Conservation (phyloP, 2,797 vertebrate species). For the Trichosurus vulpecula region DNA sequence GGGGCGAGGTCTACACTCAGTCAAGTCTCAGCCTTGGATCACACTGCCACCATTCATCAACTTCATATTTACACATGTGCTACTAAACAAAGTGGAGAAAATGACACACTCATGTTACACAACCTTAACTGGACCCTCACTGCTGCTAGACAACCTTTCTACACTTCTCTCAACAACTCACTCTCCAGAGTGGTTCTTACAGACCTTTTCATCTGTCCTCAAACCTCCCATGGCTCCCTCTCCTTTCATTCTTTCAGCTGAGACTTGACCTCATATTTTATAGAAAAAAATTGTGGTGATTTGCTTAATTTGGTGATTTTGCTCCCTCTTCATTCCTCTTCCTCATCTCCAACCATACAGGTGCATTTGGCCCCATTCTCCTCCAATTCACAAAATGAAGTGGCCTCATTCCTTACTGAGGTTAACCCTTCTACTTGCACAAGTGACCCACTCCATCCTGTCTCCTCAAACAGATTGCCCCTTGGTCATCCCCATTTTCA, state of each 20-base stretch:
- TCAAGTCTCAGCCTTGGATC: no score
- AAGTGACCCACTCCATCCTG: background rate
- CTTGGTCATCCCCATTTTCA: background rate
- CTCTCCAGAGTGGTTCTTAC: background rate
- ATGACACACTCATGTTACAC: background rate
- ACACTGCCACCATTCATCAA: background rate
- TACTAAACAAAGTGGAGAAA: background rate
- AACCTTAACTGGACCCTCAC: background rate
- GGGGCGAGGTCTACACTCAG: no score
- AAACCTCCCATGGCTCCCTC: background rate
- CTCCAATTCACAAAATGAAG: background rate
- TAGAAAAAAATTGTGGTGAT: background rate
- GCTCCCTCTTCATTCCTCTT: background rate
- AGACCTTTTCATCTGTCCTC: background rate
- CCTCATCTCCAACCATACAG: background rate
- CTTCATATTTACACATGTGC: background rate
- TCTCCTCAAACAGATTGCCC: background rate
- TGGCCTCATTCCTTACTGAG: background rate
- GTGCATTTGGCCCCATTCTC: background rate
- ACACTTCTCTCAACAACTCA: background rate
- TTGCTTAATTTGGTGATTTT: no score
- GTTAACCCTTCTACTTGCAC: no score
- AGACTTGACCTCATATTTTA: background rate
- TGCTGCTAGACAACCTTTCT: background rate
- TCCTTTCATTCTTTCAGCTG: background rate